Conservation (phyloP, 2,797 vertebrate species). For the Halcyon smyrnensis region DNA sequence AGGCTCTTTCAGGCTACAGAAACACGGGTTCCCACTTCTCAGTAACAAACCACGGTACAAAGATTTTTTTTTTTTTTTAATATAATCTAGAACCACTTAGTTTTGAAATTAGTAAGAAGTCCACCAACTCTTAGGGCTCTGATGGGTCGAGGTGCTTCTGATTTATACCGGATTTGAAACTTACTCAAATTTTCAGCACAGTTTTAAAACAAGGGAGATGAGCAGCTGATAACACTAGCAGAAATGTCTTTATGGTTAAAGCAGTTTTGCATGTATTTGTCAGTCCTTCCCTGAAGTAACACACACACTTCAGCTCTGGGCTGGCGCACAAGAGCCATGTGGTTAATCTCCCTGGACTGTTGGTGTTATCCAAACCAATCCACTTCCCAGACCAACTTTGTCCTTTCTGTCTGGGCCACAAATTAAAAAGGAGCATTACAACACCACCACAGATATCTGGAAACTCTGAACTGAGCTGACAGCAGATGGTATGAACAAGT, state of each 20-base stretch:
- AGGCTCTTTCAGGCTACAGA: not conserved
- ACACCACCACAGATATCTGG: not conserved
- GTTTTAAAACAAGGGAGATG: not conserved
- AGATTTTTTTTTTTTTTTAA: not conserved
- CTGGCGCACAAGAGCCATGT: rapidly evolving
- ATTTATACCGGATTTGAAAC: not conserved
- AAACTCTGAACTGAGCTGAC: not conserved
- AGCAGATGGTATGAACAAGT: not conserved
- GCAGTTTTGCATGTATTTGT: not conserved
- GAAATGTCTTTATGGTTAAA: not conserved
- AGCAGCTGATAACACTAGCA: not conserved
- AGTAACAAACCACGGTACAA: not conserved
- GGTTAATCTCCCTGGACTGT: not conserved
- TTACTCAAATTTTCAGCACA: not conserved
- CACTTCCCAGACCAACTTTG: not conserved
- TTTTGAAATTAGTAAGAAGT: not conserved
- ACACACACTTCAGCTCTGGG: not conserved
- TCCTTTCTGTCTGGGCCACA: not conserved
- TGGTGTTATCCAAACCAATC: not conserved
- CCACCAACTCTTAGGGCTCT: not conserved
- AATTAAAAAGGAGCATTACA: not conserved
- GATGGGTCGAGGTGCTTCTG: not conserved
- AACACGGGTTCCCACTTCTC: not conserved
- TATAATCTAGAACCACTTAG: not conserved
- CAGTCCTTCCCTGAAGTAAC: not conserved